These are phyloP conservation scores for Octopus bimaculoides DNA, from an alignment of 1,140 invertebrate genomes.

Conservation along the genomic window DNA sequence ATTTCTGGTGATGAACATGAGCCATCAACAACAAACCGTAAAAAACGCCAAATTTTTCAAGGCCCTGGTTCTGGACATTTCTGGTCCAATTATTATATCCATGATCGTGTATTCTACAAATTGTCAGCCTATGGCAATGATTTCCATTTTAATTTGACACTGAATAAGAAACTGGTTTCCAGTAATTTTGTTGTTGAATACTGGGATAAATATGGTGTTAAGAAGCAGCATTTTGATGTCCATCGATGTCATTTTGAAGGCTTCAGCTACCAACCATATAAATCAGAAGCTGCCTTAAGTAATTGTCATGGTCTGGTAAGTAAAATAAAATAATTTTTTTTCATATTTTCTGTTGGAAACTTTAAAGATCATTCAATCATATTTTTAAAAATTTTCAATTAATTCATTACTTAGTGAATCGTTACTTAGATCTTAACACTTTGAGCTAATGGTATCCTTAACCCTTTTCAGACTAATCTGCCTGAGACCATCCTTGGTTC, in stretches of 20 bases:
- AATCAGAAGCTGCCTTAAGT: conserved; percentile 41
- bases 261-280: conserved; percentile 23
- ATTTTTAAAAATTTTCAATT: no score
- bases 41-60: background rate
- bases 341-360: background rate
- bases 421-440: no score
- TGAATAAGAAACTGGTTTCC: conserved; percentile 36
- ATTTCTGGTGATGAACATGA: background rate
- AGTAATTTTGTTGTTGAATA: conserved; percentile 36
- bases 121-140: conserved; percentile 41
- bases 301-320: conserved; percentile 50
- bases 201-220: conserved; percentile 25
- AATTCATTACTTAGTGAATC: no score
- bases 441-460: no score
- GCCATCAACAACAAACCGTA: background rate
- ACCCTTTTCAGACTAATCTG: no score
- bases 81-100: conserved; percentile 18
- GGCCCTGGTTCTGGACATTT: conserved; percentile 12
- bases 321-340: background rate
- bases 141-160: conserved; percentile 43
- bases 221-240: conserved; percentile 16
- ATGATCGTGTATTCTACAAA: conserved; percentile 39
- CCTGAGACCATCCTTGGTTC: no score
- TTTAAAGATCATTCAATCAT: no score
- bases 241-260: conserved; percentile 42